These are phyloP conservation scores for Andrena minutula DNA, from an alignment of 2,888 invertebrate genomes.

Conservation along the genomic window DNA sequence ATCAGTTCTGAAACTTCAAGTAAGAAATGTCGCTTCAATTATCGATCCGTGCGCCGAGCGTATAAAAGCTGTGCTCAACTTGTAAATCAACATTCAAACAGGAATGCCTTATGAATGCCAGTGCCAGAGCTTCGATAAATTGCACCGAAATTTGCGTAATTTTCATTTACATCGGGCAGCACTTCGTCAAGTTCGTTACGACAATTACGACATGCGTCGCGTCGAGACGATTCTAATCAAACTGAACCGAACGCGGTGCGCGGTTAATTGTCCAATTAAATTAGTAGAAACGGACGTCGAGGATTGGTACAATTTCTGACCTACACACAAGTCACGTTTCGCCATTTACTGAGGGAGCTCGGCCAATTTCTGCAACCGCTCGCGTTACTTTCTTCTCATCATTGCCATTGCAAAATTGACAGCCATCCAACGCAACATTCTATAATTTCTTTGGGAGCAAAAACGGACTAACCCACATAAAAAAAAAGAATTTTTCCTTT, in stretches of 20 bases:
- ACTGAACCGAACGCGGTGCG: constrained; percentile 54
- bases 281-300: constrained; percentile 62
- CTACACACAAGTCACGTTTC: constrained; percentile 53
- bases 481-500: no score
- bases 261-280: constrained; percentile 70
- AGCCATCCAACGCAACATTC: neutral
- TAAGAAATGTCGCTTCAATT: neutral
- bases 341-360: constrained; percentile 37
- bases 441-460: no score
- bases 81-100: neutral
- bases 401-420: neutral
- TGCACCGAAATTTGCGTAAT: constrained; percentile 66
- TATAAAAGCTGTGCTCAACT: neutral
- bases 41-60: neutral
- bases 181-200: constrained; percentile 71
- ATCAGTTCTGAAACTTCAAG: no score
- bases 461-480: no score
- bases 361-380: constrained; percentile 11
- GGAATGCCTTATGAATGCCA: constrained; percentile 22
- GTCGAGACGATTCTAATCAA: constrained; percentile 64
- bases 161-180: constrained; percentile 50
- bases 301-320: constrained; percentile 49
- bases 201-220: constrained; percentile 66
- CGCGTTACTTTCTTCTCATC: neutral
- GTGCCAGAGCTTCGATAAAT: constrained; percentile 24